Conservation (phyloP, 1,140 invertebrate species). For the Zaprionus ghesquierei region DNA sequence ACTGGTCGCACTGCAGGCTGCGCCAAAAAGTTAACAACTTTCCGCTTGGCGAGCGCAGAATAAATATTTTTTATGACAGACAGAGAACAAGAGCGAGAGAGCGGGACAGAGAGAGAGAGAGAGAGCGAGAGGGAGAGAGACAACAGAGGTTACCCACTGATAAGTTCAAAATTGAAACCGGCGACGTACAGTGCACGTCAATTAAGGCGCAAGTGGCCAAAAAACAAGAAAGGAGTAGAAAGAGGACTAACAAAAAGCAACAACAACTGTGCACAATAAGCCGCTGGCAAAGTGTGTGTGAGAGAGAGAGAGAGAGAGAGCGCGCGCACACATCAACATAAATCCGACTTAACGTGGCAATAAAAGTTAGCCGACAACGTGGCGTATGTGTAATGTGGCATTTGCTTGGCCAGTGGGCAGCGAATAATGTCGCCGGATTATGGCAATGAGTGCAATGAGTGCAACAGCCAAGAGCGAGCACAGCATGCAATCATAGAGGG, state of each 20-base stretch:
- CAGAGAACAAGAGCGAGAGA: neutral
- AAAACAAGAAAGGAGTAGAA: neutral
- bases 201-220: conserved; percentile 40
- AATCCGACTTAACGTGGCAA: conserved; percentile 70
- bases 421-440: conserved; percentile 31
- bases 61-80: conserved; percentile 28
- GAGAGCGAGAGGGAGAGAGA: neutral
- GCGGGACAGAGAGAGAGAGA: neutral
- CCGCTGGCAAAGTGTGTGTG: neutral
- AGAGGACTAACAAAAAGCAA: neutral
- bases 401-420: conserved; percentile 16
- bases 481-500: conserved; percentile 27
- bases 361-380: conserved; percentile 42
- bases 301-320: neutral
- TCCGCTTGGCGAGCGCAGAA: conserved; percentile 23
- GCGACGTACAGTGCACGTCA: conserved; percentile 45
- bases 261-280: conserved; percentile 35
- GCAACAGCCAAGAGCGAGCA: conserved; percentile 8
- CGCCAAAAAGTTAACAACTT: conserved; percentile 42
- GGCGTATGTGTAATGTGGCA: conserved; percentile 48
- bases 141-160: neutral
- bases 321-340: conserved; percentile 56
- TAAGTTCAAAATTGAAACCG: conserved; percentile 52
- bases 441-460: conserved; percentile 30
- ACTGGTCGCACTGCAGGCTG: conserved; percentile 25